Evolutionary conservation across 2,113 vertebrate species (phyloP), one percentile per base, ranked within the genome.

Genomic region (Halcyon malimbica): DNA sequence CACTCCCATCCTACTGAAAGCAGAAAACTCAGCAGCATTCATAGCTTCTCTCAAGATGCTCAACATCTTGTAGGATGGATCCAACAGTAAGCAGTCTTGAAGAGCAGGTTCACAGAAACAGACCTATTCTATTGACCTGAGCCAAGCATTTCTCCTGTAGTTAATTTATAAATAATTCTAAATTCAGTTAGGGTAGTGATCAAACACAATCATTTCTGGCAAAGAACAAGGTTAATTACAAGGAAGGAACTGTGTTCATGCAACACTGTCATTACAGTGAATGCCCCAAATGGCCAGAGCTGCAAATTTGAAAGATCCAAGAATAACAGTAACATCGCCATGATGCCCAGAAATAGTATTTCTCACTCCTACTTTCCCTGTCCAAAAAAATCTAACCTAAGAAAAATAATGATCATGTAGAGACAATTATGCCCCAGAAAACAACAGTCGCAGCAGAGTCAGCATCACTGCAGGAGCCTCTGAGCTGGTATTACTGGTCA

Each of bases 141-240:
- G 70, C 54, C 21, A 90, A 88, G 6, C 9, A 56, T 71, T 91
- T 74, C 28, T 83, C 35, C 33, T n/a, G 8, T 15, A 81, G 28
- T 46, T 83, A 48, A 57, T 82, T 70, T 56, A 33, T 29, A 71
- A 16, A 10, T 8, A 92, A 71, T 73, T 83, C 42, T 87, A 87
- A 54, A 26, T 74, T 86, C 75, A 70, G 42, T 59, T 62, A 85
- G n/a, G 53, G 56, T 11, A 86, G 15, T n/a, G 10, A 93, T 39
- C 60, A 84, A 87, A 50, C 18, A 82, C 33, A 78, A 28, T 64
- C 11, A 2, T 87, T 90, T 89, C 17, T 53, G 37, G 60, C 79
- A 69, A 89, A 56, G 48, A 95, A 51, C 21, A 89, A 74, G 25
- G 46, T 51, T 80, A 83, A 83, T 90, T 81, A 83, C 60, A 77